These are phyloP conservation scores for Diaphora mendica DNA, from an alignment of 2,888 invertebrate species.

Conservation along the genomic window DNA sequence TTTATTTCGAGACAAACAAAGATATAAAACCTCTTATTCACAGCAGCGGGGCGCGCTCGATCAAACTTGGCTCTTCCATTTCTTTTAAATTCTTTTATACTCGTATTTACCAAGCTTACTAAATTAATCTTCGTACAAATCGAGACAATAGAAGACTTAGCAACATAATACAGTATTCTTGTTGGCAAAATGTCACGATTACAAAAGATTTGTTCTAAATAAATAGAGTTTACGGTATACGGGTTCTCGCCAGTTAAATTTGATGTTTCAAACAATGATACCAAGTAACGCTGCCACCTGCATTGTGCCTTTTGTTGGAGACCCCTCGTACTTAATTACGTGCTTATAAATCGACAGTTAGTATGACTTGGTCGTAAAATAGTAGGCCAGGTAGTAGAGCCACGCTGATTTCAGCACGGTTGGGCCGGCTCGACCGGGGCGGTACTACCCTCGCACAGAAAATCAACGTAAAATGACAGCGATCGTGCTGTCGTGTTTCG, in stretches of 20 bases:
- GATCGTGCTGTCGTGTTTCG: no score
- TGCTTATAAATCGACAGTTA: constrained; percentile 45
- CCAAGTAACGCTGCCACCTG: constrained; percentile 33
- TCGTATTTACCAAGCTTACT: constrained; percentile 70
- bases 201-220: constrained; percentile 64
- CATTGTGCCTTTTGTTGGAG: constrained; percentile 38
- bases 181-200: constrained; percentile 64
- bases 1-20: constrained; percentile 41
- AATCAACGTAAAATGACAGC: no score
- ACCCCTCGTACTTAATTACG: constrained; percentile 45
- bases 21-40: constrained; percentile 42
- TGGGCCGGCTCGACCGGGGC: no score
- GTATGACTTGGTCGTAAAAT: no score
- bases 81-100: constrained; percentile 47
- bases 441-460: no score
- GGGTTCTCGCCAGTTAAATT: constrained; percentile 41
- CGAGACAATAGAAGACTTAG: constrained; percentile 78
- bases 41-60: constrained; percentile 34
- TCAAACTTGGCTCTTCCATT: constrained; percentile 53
- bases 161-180: constrained; percentile 72
- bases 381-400: no score
- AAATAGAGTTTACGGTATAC: constrained; percentile 52
- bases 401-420: no score
- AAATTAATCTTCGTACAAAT: constrained; percentile 81
- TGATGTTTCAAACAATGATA: constrained; percentile 45